phyloP scores from a whole-genome alignment of 1,140 invertebrate genomes.

The Temnothorax nylanderi region DNA sequence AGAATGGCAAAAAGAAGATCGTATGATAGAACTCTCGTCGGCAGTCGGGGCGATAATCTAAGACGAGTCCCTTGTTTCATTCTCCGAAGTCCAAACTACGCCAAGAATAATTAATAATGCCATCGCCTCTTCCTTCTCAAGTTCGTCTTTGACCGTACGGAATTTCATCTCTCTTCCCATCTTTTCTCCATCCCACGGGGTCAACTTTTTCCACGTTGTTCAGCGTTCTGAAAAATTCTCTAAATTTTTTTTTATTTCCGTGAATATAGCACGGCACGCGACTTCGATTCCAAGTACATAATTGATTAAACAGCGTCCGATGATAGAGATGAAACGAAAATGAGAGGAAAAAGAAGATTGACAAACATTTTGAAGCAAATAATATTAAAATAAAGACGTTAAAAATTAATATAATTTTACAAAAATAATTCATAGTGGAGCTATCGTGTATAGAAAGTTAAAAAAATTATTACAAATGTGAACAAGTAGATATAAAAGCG shows the following conservation, averaged over 20 bases:
- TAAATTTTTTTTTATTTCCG: conserved; percentile 12
- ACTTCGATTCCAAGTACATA: neutral
- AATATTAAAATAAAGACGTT: neutral
- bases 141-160: conserved; percentile 10
- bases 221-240: conserved; percentile 15
- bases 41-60: conserved; percentile 52
- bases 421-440: neutral
- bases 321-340: neutral
- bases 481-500: neutral
- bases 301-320: conserved; percentile 34
- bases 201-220: neutral
- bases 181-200: neutral
- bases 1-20: conserved; percentile 57
- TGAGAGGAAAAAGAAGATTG: neutral
- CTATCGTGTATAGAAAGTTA: neutral
- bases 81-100: conserved; percentile 50
- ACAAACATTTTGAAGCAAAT: neutral
- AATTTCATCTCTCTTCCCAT: conserved; percentile 27
- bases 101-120: conserved; percentile 72
- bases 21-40: conserved; percentile 49
- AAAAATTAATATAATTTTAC: neutral
- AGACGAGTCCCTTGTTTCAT: conserved; percentile 46
- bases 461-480: neutral
- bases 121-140: neutral
- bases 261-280: neutral